phyloP scores from a whole-genome alignment of 2,113 vertebrate species.

The Pelecanus crispus region DNA sequence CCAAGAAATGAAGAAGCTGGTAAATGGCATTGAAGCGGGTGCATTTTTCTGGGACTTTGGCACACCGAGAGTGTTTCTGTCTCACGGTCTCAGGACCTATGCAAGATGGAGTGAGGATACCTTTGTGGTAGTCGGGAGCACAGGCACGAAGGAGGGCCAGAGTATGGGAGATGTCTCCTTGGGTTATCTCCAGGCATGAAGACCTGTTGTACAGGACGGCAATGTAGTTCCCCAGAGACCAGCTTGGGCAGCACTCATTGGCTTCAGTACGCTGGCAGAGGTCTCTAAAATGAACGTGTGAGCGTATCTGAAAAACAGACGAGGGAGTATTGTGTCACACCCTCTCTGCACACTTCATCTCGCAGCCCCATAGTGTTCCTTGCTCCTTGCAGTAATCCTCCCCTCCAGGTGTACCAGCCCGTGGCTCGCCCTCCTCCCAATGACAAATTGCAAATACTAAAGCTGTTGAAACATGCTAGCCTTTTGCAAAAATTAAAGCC shows the following conservation, averaged over 20 bases:
- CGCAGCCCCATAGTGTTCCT: not conserved
- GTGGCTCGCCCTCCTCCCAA: not conserved
- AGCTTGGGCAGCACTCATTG: constrained; percentile 91
- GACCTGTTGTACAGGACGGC: constrained; percentile 90
- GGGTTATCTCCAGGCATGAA: constrained; percentile 86
- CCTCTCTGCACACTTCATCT: not conserved
- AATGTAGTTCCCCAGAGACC: constrained; percentile 96
- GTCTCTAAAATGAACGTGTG: constrained; percentile 84
- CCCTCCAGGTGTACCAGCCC: not conserved
- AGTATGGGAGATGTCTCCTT: constrained; percentile 84
- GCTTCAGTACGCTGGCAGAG: constrained; percentile 83
- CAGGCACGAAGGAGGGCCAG: constrained; percentile 88
- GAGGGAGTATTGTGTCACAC: not conserved
- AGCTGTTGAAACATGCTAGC: not conserved
- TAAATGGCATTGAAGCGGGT: constrained; percentile 83
- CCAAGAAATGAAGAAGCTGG: constrained; percentile 91
- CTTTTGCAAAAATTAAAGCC: not conserved
- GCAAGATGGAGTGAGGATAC: constrained; percentile 82
- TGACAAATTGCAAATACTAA: not conserved
- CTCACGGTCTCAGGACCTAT: constrained; percentile 69
- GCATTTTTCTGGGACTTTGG: constrained; percentile 87
- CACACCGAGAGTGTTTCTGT: constrained; percentile 78
- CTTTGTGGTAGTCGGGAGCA: constrained; percentile 87
- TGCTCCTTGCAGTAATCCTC: not conserved
- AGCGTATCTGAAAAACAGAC: constrained; percentile 82